Conservation (phyloP, 2,888 invertebrate species). For the Tachina grossa region DNA sequence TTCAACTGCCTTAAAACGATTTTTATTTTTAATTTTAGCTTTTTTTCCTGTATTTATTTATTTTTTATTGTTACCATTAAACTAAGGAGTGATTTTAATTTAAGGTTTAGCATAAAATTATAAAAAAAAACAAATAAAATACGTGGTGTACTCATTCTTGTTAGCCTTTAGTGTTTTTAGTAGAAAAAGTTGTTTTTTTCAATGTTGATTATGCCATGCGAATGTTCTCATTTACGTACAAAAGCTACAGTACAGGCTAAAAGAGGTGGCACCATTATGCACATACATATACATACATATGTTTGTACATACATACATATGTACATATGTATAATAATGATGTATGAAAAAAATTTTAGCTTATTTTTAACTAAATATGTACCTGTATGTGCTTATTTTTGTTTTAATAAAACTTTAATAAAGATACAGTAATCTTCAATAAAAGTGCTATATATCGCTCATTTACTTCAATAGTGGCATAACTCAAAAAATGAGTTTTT, state of each 20-base stretch:
- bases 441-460: too few relatives aligned
- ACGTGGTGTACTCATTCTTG: constrained; percentile 50
- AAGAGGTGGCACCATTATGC: not conserved
- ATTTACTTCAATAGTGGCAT: too few relatives aligned
- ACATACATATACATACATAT: not conserved
- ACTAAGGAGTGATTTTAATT: not conserved
- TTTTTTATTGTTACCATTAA: not conserved
- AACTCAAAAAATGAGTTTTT: too few relatives aligned
- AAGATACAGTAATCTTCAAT: too few relatives aligned
- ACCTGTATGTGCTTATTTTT: not conserved
- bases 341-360: too few relatives aligned
- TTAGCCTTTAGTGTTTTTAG: constrained; percentile 65
- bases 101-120: not conserved
- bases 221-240: constrained; percentile 64
- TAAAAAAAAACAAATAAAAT: not conserved
- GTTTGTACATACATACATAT: not conserved
- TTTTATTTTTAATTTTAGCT: not conserved
- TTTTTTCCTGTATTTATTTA: not conserved
- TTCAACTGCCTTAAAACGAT: not conserved
- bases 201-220: constrained; percentile 53
- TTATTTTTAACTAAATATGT: too few relatives aligned
- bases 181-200: constrained; percentile 66
- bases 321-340: not conserved
- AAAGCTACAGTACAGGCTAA: constrained; percentile 49
- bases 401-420: too few relatives aligned